Evolutionary conservation across 2,113 vertebrate species (phyloP).

Genomic region (Mobula hypostoma): DNA sequence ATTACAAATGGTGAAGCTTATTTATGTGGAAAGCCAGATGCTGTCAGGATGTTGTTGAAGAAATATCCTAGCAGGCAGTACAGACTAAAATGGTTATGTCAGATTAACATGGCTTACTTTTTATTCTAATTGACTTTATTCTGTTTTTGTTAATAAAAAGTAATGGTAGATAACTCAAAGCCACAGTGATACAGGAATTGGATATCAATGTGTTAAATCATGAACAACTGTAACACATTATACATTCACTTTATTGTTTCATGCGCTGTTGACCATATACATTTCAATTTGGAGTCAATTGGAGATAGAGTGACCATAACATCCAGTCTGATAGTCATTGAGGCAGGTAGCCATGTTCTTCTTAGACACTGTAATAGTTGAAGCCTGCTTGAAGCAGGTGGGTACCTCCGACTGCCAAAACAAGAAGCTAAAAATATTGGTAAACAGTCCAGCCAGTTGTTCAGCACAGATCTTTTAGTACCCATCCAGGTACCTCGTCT

Average conservation of each 20-base stretch:
- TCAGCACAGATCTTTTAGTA: too few relatives aligned
- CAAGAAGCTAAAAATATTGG: too few relatives aligned
- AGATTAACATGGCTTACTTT: constrained; percentile 6
- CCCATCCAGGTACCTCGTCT: too few relatives aligned
- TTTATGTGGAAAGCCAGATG: constrained; percentile 37
- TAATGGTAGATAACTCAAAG: not conserved
- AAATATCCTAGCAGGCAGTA: constrained; percentile 33
- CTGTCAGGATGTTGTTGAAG: constrained; percentile 31
- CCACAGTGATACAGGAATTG: not conserved
- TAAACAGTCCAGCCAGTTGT: too few relatives aligned
- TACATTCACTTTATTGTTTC: not conserved
- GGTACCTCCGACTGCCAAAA: too few relatives aligned
- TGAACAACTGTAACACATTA: not conserved
- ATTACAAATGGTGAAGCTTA: constrained; percentile 38
- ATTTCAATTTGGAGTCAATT: not conserved
- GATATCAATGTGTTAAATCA: not conserved
- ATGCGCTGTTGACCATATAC: not conserved
- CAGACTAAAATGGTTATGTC: constrained; percentile 24
- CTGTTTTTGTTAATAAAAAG: not conserved
- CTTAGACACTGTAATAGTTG: too few relatives aligned
- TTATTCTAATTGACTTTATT: not conserved
- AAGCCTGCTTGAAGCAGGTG: too few relatives aligned
- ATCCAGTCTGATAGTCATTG: too few relatives aligned
- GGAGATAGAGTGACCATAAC: not conserved
- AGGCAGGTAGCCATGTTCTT: too few relatives aligned